Evolutionary conservation across 2,888 invertebrate genomes (phyloP), one percentile per base, ranked within the genome.

Genomic region (Nephrotoma flavescens): DNA sequence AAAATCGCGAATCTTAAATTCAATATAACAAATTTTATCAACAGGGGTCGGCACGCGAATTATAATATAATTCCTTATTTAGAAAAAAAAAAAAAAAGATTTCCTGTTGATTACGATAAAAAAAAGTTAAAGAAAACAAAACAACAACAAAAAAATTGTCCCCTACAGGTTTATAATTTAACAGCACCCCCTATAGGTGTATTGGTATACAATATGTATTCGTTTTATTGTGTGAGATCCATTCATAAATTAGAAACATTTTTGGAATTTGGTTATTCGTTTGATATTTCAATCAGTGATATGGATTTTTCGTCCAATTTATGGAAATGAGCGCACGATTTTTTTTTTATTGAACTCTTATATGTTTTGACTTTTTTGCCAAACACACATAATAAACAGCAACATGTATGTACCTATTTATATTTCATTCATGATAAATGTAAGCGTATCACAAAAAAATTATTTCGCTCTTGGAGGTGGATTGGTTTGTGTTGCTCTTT

Each of bases 11-110:
- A 71, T 52, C 1, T 52, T 7, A 52, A 52, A 52, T 71, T 71
- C 31, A 71, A 71, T 71, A 71, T 71, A 71, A 71, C 71, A 71
- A 84, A 84, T 42, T 84, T 84, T 84, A 84, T 84, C 84, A 42
- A 84, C 84, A 42, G 84, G 84, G 84, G 84, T 84, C 84, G 84
- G 84, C 84, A 84, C 84, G 84, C 84, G 84, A 84, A 42, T 84
- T 84, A 52, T 71, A 19, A 71, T 71, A 71, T 71, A 71, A 71
- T 71, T 71, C 71, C 71, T 71, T 71, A 71, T 71, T 71, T 71
- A 71, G 71, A 31, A 6, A 31, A 71, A 31, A 19, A 71, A n/a
- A n/a, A n/a, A 71, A 71, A 71, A 71, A 71, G 71, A 71, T 71
- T 71, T 71, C 71, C 71, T 71, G 71, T 71, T 71, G 71, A 71